These are phyloP conservation scores for Drepana falcataria DNA, from an alignment of 2,888 invertebrate species.

Conservation along the genomic window DNA sequence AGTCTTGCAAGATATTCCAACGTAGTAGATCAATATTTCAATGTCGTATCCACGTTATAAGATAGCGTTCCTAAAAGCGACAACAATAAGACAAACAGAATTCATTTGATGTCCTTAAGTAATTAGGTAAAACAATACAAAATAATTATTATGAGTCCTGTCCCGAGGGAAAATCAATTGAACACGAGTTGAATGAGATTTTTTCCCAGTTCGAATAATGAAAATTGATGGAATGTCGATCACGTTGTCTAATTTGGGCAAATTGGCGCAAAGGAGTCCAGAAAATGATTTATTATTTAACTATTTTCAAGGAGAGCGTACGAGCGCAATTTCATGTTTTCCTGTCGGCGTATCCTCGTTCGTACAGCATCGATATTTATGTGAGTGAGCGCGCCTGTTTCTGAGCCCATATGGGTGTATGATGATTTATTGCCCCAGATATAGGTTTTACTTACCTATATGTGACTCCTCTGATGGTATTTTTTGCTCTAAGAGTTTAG, in stretches of 20 bases:
- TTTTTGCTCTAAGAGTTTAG: background rate
- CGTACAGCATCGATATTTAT: background rate
- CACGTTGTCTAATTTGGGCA: constrained; percentile 13
- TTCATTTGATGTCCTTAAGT: background rate
- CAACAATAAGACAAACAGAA: background rate
- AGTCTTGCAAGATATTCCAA: no score
- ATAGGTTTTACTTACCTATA: background rate
- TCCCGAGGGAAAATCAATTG: constrained; percentile 2
- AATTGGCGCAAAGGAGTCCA: constrained; percentile 9
- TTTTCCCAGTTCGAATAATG: constrained; percentile 9
- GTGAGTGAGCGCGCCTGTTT: background rate
- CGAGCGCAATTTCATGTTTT: background rate
- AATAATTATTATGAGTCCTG: constrained; percentile 1
- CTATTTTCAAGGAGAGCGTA: background rate
- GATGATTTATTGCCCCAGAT: background rate
- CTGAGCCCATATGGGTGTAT: background rate
- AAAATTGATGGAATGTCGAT: constrained; percentile 11
- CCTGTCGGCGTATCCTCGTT: background rate
- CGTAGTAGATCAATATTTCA: no score
- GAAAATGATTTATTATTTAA: constrained; percentile 2
- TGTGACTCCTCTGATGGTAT: background rate
- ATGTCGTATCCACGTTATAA: no score
- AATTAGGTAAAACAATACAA: background rate
- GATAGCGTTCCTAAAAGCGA: no score
- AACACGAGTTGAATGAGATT: constrained; percentile 3